Evolutionary conservation across 2,113 vertebrate genomes (phyloP), one percentile per base, ranked within the genome.

Genomic region (Aptenodytes patagonicus): DNA sequence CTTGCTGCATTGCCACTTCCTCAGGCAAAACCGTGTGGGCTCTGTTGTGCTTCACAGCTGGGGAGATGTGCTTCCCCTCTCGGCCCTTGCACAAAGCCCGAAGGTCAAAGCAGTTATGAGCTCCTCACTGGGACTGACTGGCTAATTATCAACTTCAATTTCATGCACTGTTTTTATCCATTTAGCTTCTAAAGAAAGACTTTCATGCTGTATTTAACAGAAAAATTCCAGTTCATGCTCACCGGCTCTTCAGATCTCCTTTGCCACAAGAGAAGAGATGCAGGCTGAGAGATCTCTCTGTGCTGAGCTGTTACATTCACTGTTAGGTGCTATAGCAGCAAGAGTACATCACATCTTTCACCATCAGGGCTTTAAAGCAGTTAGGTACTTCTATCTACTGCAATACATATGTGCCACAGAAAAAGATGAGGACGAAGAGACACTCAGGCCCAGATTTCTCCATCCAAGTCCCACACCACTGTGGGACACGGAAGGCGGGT

Each of bases 141-240:
- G 61, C 89, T 96, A 72, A 92, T 96, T 83, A 95, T 42, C 84
- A 85, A 73, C 71, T 93, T 85, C 92, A 91, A 79, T 79, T 94
- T 96, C 94, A 94, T 79, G 89, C 83, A 93, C 49, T 61, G 69
- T 83, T 96, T 97, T 96, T 88, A 88, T 81, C 89, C 87, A 70
- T 83, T 95, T 97, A 96, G 40, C 82, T 86, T 93, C 95, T 80
- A 92, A 95, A 92, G 80, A 90, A 88, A 94, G 60, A 69, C 73
- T 93, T 82, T 95, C 87, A 81, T 87, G 57, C 80, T 90, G 52
- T 40, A 86, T 86, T 95, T 95, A 90, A 77, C 49, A 75, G 92
- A 76, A 81, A 95, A 93, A 79, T 47, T 78, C 84, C 70, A n/a
- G 51, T 66, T 95, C 68, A 70, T 49, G 66, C 65, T 82, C 89